Evolutionary conservation across 2,113 vertebrate species (phyloP).

Genomic region (Hirundichthys speculiger): DNA sequence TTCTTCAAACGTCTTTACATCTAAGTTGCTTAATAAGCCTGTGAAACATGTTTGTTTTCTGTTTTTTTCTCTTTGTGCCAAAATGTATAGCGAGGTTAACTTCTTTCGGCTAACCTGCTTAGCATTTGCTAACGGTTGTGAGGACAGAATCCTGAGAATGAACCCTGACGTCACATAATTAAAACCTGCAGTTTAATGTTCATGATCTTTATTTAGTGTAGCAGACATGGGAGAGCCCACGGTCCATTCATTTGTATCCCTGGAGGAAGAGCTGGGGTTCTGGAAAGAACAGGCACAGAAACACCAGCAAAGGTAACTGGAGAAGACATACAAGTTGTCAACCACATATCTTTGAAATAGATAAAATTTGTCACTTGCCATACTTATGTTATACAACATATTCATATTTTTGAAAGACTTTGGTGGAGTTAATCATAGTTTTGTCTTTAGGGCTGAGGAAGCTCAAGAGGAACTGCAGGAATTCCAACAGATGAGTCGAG

Average conservation of each 20-base stretch:
- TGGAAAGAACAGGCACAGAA: conserved; percentile 90
- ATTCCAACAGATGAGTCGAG: conserved; percentile 96
- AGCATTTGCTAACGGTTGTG: conserved; percentile 21
- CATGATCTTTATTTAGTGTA: not conserved
- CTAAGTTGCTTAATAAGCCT: not conserved
- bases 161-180: not conserved
- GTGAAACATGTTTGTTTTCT: not conserved
- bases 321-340: not conserved
- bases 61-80: not conserved
- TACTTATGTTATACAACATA: not conserved
- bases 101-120: conserved; percentile 8
- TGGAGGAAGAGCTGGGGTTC: conserved; percentile 88
- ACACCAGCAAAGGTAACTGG: conserved; percentile 87
- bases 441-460: conserved; percentile 83
- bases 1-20: too few species aligned
- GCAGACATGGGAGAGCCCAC: conserved; percentile 84
- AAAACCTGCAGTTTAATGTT: not conserved
- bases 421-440: not conserved
- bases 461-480: conserved; percentile 91
- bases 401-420: not conserved
- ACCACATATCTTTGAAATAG: too few species aligned
- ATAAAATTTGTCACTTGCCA: not conserved
- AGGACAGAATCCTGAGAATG: not conserved
- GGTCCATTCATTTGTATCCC: conserved; percentile 81
- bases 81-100: not conserved